Evolutionary conservation across 2,888 invertebrate species (phyloP).

Genomic region (Xylocampa areola): DNA sequence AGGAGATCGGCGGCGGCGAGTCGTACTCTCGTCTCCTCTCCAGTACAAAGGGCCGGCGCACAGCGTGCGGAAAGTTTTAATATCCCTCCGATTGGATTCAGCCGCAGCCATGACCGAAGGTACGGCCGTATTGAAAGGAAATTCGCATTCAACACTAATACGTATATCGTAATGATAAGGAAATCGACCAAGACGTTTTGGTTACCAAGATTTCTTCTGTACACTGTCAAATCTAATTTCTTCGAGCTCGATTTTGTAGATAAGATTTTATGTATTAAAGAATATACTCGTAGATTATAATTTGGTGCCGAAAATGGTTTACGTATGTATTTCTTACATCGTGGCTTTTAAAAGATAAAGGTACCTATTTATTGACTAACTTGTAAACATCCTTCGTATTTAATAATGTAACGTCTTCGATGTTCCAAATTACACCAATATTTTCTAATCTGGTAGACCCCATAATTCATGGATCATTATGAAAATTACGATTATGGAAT

Average conservation of each 20-base stretch:
- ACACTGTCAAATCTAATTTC: constrained; percentile 34
- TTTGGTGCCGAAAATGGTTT: too few relatives aligned
- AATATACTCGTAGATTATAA: too few relatives aligned
- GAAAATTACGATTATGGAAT: constrained; percentile 11
- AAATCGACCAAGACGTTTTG: constrained; percentile 69
- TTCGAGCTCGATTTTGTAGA: constrained; percentile 4
- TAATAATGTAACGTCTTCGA: too few relatives aligned
- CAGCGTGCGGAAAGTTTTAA: constrained; percentile 86
- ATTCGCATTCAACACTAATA: constrained; percentile 81
- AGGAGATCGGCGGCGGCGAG: constrained; percentile 59
- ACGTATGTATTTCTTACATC: too few relatives aligned
- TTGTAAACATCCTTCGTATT: too few relatives aligned
- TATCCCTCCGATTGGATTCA: constrained; percentile 88
- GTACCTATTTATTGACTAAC: too few relatives aligned
- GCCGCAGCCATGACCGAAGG: constrained; percentile 78
- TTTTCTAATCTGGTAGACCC: background rate
- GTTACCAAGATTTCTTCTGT: constrained; percentile 22
- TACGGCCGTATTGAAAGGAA: constrained; percentile 74
- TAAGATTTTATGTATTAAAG: background rate
- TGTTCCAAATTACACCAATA: background rate
- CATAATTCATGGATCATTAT: background rate
- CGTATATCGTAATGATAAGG: constrained; percentile 79
- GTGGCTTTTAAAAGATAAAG: too few relatives aligned
- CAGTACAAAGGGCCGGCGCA: constrained; percentile 77
- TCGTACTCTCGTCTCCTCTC: constrained; percentile 67